Percentiles rank a stretch among this genome's conserved stretches.
Conservation (phyloP, 1,140 invertebrate genomes). For the Gryllus bimaculatus region DNA sequence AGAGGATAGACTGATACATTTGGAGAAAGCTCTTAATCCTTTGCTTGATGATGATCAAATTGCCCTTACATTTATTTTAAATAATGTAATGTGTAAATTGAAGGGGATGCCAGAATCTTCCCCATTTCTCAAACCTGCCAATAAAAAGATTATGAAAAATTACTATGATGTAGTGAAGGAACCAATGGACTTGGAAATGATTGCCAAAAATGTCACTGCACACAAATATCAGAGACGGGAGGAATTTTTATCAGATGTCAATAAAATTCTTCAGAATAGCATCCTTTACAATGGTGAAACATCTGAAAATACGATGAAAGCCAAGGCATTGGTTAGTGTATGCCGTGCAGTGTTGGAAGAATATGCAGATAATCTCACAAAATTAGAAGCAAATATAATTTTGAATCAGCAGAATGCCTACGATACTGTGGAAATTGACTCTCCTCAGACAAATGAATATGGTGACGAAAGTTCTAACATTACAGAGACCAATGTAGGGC, state of each 20-base stretch:
- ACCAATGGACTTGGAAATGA: slow-evolving; percentile 91
- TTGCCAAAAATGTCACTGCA: slow-evolving; percentile 74
- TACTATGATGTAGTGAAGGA: slow-evolving; percentile 89
- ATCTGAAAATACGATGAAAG: slow-evolving; percentile 78
- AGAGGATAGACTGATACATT: slow-evolving; percentile 86
- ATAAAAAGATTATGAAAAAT: slow-evolving; percentile 77
- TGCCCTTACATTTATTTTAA: slow-evolving; percentile 88
- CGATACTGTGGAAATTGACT: slow-evolving; percentile 71
- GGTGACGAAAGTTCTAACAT: slow-evolving; percentile 54
- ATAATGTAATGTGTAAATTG: slow-evolving; percentile 80
- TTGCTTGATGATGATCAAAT: slow-evolving; percentile 95
- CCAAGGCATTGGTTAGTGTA: slow-evolving; percentile 65
- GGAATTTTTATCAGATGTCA: slow-evolving; percentile 81
- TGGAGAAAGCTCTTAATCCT: slow-evolving; percentile 98
- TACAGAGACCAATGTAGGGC: slow-evolving; percentile 36
- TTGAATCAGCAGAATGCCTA: slow-evolving; percentile 78
- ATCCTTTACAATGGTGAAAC: slow-evolving; percentile 82
- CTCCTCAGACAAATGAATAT: slow-evolving; percentile 49
- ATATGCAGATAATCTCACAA: slow-evolving; percentile 74
- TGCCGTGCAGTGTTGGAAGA: slow-evolving; percentile 65
- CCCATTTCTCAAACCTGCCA: slow-evolving; percentile 93
- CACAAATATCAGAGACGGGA: slow-evolving; percentile 86
- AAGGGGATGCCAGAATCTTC: slow-evolving; percentile 82
- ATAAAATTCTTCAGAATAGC: slow-evolving; percentile 81
- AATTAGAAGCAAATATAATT: slow-evolving; percentile 76